Percentiles rank a stretch among this genome's conserved stretches.
Evolutionary conservation across 2,113 vertebrate genomes (phyloP).

Genomic region (Mesocricetus auratus): DNA sequence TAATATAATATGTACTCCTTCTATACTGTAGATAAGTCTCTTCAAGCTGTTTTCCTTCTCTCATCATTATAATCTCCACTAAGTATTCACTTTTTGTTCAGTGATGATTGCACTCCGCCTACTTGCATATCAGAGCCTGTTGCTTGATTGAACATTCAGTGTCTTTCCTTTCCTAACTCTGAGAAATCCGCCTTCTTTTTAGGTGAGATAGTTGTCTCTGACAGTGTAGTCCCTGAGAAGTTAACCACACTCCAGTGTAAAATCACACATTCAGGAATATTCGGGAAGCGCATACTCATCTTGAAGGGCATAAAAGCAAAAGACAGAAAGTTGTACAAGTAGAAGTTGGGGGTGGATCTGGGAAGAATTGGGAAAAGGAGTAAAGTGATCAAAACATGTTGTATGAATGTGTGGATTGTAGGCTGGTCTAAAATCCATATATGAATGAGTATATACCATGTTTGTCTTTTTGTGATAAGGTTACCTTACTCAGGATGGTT

Average conservation of each 20-base stretch:
- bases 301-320: not conserved
- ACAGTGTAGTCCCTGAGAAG: too few species aligned
- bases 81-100: not conserved
- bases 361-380: not conserved
- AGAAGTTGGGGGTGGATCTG: not conserved
- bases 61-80: not conserved
- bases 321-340: not conserved
- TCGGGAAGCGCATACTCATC: not conserved
- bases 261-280: not conserved
- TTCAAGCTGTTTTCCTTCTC: not conserved
- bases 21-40: not conserved
- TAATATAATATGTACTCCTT: too few species aligned
- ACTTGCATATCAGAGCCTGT: not conserved
- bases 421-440: too few species aligned
- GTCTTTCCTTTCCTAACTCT: not conserved
- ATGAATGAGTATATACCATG: too few species aligned
- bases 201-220: not conserved
- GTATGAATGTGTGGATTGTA: too few species aligned
- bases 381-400: not conserved
- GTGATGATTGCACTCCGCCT: not conserved
- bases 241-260: not conserved
- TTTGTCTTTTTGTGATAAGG: too few species aligned
- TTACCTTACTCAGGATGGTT: too few species aligned
- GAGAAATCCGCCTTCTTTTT: not conserved
- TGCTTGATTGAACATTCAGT: fast-evolving